Evolutionary conservation across 1,140 invertebrate genomes (phyloP), one percentile per base, ranked within the genome.

Genomic region (Daktulosphaira vitifoliae): DNA sequence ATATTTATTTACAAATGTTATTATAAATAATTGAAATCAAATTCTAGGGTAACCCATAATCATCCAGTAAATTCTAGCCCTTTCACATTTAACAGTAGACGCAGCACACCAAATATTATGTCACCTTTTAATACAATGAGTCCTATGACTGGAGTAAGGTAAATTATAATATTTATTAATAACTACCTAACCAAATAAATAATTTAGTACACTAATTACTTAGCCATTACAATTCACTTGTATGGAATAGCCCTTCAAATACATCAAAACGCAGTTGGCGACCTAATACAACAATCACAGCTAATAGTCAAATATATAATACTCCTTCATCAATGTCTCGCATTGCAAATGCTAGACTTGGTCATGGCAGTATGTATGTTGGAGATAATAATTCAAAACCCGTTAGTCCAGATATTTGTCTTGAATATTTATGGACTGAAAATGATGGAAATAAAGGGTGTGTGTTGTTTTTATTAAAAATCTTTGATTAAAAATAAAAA

Each of bases 361-460:
- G 70, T 23, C 33, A 53, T 52, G 18, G 51, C 65, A 23, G 65
- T 69, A n/a, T 72, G 73, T 62, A 62, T 62, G 11, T 33, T 33
- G 56, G 23, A 33, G 56, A 66, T 29, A 42, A 66, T 23, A 74
- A 76, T 37, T 79, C 82, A 3, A 82, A 87, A 69, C 87, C 88
- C 4, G 76, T 92, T 15, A 85, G 84, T 66, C 90, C 91, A 1
- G 85, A 89, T 69, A 78, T 93, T 52, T 93, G 90, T 73, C 77
- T 95, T 18, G 91, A 95, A 71, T 86, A 90, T 70, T 77, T 93
- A 16, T 95, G 91, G 91, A 88, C 85, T 0, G 91, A 94, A 71
- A 84, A 77, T 67, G 77, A 78, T 44, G 76, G 75, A n/a, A 73
- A 78, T 51, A 69, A 76, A 29, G 75, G 81, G 72, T 81, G 77